phyloP scores from a whole-genome alignment of 2,797 vertebrate genomes.

The Darevskia nairensis region DNA sequence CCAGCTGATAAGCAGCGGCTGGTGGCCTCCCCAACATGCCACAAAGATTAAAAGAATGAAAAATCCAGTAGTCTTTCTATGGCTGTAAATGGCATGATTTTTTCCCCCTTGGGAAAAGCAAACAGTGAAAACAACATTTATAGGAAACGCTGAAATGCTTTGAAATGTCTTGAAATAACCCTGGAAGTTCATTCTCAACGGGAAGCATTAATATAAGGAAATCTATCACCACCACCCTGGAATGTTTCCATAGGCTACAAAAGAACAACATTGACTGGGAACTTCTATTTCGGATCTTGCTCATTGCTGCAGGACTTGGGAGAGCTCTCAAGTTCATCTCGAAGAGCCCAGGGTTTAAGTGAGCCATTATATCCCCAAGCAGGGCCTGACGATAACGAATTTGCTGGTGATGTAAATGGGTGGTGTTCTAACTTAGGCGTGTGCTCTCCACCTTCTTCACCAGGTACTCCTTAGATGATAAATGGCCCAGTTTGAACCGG shows the following conservation, averaged over 20 bases:
- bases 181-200: not conserved
- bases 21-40: not conserved
- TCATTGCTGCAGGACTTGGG: not conserved
- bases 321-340: not conserved
- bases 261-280: not conserved
- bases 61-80: not conserved
- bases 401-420: too few relatives aligned
- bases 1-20: constrained; percentile 27
- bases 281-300: not conserved
- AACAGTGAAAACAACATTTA: not conserved
- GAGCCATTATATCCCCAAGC: not conserved
- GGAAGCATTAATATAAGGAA: not conserved
- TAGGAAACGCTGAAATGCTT: not conserved
- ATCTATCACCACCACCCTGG: too few relatives aligned
- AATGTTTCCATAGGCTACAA: not conserved
- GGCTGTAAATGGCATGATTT: not conserved
- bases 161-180: not conserved
- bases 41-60: not conserved
- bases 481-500: not conserved
- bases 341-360: not conserved
- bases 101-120: not conserved
- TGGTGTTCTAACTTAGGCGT: too few relatives aligned
- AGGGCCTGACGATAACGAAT: not conserved
- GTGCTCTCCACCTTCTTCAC: not conserved
- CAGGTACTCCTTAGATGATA: not conserved